Conservation (phyloP, 2,113 vertebrate genomes). For the Pelodiscus sinensis region DNA sequence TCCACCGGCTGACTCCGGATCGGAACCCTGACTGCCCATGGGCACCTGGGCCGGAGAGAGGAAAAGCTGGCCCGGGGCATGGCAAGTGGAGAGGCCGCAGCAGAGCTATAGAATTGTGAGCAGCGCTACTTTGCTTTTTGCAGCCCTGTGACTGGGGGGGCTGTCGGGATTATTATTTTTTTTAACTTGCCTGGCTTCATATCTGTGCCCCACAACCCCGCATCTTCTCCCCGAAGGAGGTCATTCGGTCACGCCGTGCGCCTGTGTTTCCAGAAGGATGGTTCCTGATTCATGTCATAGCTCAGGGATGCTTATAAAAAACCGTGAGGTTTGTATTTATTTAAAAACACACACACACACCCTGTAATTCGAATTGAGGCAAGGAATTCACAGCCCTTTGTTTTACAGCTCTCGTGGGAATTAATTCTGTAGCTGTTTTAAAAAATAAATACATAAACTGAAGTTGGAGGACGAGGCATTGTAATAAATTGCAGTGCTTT, state of each 20-base stretch:
- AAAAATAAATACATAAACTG: background rate
- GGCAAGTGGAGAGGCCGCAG: background rate
- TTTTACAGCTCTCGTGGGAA: background rate
- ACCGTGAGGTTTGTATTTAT: background rate
- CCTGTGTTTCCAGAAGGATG: background rate
- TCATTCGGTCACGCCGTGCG: background rate
- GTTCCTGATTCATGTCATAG: background rate
- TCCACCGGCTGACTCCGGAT: background rate
- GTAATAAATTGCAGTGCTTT: constrained; percentile 8
- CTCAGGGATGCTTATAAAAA: background rate
- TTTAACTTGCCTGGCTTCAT: background rate
- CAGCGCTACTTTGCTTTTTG: no score
- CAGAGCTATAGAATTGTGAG: no score
- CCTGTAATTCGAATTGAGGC: background rate
- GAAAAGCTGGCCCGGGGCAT: no score
- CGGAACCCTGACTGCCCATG: background rate
- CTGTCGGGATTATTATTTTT: background rate
- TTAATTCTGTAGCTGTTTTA: background rate
- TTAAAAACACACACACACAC: background rate
- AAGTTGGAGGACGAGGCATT: background rate
- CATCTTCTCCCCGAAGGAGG: background rate
- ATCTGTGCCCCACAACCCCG: background rate
- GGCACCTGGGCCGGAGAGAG: no score
- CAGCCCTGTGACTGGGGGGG: background rate
- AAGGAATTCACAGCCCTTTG: background rate